A percentile compares a stretch with the other conserved stretches of the same genome.
Evolutionary conservation across 2,888 invertebrate species (phyloP).

Genomic region (Leptinotarsa peninsularis): DNA sequence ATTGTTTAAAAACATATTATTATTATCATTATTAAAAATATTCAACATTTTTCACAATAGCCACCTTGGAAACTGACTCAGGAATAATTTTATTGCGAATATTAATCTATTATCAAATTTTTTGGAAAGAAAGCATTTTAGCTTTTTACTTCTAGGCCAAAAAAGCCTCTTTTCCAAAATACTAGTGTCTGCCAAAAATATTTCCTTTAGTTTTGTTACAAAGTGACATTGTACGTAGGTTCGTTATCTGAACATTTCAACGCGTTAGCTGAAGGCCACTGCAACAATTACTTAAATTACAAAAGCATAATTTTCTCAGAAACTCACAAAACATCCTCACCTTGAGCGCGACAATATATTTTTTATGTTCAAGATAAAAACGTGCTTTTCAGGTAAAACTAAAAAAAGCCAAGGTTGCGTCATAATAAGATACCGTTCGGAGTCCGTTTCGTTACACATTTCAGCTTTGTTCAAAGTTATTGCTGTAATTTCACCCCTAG

Average conservation of each 20-base stretch:
- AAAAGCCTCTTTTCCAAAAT: no score
- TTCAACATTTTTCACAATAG: no score
- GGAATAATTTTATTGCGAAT: no score
- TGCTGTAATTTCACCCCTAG: constrained; percentile 16
- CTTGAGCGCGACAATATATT: constrained; percentile 5
- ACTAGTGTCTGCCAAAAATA: no score
- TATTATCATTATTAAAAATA: no score
- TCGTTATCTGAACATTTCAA: neutral
- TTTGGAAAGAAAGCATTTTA: no score
- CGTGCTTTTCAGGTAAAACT: constrained; percentile 14
- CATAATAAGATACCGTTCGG: neutral
- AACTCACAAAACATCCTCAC: constrained; percentile 13
- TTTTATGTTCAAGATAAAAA: constrained; percentile 2
- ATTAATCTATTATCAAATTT: no score
- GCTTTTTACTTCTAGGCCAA: no score
- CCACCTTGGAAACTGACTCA: no score
- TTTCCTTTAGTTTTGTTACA: no score
- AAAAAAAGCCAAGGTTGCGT: constrained; percentile 9
- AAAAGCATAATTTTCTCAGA: constrained; percentile 8
- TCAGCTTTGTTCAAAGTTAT: constrained; percentile 19
- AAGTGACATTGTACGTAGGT: neutral
- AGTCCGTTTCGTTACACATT: constrained; percentile 25
- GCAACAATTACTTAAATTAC: neutral
- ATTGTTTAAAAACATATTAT: no score
- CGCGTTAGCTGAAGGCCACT: neutral